These are phyloP conservation scores for Lemur catta DNA, from an alignment of 2,797 vertebrate genomes.

Conservation along the genomic window DNA sequence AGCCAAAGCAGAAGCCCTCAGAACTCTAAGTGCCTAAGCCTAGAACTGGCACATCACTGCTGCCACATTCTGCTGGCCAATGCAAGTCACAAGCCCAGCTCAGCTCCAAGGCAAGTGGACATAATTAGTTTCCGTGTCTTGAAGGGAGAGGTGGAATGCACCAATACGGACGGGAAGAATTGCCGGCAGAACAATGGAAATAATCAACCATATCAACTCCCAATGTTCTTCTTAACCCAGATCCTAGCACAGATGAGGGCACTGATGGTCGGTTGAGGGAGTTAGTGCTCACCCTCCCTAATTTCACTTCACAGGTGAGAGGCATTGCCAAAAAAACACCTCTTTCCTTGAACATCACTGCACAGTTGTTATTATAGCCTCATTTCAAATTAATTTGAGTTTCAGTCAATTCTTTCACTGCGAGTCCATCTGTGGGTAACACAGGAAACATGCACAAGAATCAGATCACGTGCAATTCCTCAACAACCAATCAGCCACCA, in stretches of 20 bases:
- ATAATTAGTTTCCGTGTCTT: not conserved
- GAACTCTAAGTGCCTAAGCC: not conserved
- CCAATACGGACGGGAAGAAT: not conserved
- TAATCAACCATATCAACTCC: not conserved
- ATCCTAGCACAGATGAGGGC: not conserved
- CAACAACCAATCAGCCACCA: not conserved
- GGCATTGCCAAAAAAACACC: not conserved
- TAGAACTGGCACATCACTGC: not conserved
- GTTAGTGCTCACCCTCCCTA: not conserved
- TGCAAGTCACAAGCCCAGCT: not conserved
- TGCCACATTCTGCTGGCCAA: not conserved
- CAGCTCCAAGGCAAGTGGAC: not conserved
- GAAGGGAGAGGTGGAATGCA: not conserved
- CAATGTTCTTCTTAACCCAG: not conserved
- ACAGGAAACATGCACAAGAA: not conserved
- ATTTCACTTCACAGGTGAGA: not conserved
- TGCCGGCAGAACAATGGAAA: not conserved
- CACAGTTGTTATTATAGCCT: not conserved
- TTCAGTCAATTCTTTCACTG: not conserved
- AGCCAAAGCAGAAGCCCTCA: not conserved
- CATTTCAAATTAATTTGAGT: not conserved
- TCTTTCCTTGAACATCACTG: not conserved
- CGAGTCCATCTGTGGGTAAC: not conserved
- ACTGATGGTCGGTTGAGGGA: not conserved
- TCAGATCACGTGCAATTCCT: not conserved